Evolutionary conservation across 2,888 invertebrate genomes (phyloP), one percentile per base, ranked within the genome.

Genomic region (Labia minor): DNA sequence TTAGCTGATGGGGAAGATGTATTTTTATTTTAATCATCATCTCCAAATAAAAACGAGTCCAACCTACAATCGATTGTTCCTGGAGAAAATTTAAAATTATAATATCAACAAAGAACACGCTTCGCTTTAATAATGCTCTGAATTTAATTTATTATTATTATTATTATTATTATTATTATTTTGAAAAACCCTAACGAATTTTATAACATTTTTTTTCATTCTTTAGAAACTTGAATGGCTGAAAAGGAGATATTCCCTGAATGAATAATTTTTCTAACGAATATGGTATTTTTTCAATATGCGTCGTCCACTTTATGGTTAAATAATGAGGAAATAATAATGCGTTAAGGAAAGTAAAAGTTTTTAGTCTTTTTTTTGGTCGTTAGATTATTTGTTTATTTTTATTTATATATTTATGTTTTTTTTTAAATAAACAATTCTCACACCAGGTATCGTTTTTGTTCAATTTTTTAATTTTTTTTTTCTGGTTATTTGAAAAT

Each of bases 71-170:
- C 49, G 14, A 49, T 49, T 49, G 49, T 49, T 49, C 49, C 49
- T 49, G 49, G 14, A 49, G 16, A 49, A 49, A 49, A 49, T 49
- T 49, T 49, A 49, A 49, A 49, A 49, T 49, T 49, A 49, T 49
- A 49, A 49, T 49, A 49, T 49, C 49, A 49, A 49, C 49, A 49
- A 49, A 49, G 49, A 49, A 49, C 49, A 49, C 49, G 49, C 49
- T 49, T 49, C 49, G 49, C 6, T 49, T 49, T 49, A 49, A 49
- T 49, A 49, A 49, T 49, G 16, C 49, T 49, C 49, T 49, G 49
- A n/a, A 49, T 49, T 49, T 49, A 49, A 33, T 33, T 33, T 33
- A 8, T 33, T 33, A n/a, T n/a, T n/a, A n/a, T n/a, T n/a, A n/a
- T n/a, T n/a, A n/a, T n/a, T n/a, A n/a, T n/a, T n/a, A n/a, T n/a